These are phyloP conservation scores for Prietella phreatophila DNA, from an alignment of 2,113 vertebrate species.

Conservation along the genomic window DNA sequence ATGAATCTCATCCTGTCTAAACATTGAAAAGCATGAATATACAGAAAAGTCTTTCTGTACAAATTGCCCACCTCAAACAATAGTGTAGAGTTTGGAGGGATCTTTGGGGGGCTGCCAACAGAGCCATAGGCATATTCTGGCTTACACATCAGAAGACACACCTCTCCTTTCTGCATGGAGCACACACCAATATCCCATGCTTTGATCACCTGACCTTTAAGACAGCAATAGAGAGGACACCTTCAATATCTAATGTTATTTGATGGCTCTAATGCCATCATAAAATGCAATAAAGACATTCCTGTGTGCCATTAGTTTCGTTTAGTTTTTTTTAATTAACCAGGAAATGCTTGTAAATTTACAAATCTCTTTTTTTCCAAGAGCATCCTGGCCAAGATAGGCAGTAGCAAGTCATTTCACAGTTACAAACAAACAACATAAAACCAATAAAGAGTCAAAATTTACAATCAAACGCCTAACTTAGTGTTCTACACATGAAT, in stretches of 20 bases:
- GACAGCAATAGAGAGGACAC: slow-evolving; percentile 30
- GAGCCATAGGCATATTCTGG: slow-evolving; percentile 88
- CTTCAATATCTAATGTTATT: not conserved
- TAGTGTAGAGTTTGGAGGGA: slow-evolving; percentile 85
- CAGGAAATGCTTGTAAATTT: too few species aligned
- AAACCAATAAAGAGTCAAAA: too few species aligned
- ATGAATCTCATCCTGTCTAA: not conserved
- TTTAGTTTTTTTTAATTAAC: too few species aligned
- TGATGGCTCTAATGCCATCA: not conserved
- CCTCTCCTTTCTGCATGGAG: slow-evolving; percentile 90
- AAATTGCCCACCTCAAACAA: slow-evolving; percentile 79
- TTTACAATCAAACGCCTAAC: too few species aligned
- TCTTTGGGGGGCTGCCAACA: slow-evolving; percentile 84
- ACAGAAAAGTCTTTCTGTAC: not conserved
- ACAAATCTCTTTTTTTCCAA: too few species aligned
- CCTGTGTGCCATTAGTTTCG: not conserved
- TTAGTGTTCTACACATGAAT: not conserved
- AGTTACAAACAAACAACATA: too few species aligned
- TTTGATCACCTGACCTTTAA: slow-evolving; percentile 90
- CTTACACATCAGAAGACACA: slow-evolving; percentile 85
- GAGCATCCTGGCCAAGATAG: too few species aligned
- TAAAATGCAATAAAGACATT: not conserved
- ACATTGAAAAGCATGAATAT: not conserved
- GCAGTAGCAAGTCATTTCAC: too few species aligned
- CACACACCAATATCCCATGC: slow-evolving; percentile 90